Evolutionary conservation across 2,888 invertebrate genomes (phyloP).

Genomic region (Drepanosiphum platanoidis): DNA sequence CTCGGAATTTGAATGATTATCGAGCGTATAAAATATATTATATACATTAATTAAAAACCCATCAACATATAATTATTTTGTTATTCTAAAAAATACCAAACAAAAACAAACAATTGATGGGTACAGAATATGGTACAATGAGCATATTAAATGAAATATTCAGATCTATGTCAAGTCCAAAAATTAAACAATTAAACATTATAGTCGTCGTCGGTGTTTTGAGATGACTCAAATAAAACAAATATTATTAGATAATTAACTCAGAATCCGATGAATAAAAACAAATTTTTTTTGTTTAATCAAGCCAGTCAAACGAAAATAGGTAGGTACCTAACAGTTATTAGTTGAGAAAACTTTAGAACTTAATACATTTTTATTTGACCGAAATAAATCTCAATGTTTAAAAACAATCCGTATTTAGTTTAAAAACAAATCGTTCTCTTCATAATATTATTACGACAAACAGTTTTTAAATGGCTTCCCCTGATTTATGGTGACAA

Average conservation of each 20-base stretch:
- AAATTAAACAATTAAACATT: neutral
- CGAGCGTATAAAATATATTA: neutral
- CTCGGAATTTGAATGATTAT: neutral
- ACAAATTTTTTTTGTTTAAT: no score
- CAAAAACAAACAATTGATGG: neutral
- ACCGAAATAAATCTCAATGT: neutral
- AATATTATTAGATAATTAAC: no score
- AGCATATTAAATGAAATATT: neutral
- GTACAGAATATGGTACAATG: no score
- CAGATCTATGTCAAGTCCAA: neutral
- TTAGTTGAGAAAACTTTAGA: neutral
- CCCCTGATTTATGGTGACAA: neutral
- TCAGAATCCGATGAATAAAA: no score
- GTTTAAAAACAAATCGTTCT: constrained; percentile 8
- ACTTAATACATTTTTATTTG: neutral
- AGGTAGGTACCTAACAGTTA: neutral
- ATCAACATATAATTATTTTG: neutral
- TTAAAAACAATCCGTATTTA: constrained; percentile 6
- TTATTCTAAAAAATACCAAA: neutral
- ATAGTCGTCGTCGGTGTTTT: no score
- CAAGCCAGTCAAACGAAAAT: no score
- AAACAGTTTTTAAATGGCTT: constrained; percentile 39
- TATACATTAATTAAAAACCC: neutral
- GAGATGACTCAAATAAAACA: no score
- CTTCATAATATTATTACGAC: constrained; percentile 15